Evolutionary conservation across 2,888 invertebrate species (phyloP), one percentile per base, ranked within the genome.

Genomic region (Electrophaes corylata): DNA sequence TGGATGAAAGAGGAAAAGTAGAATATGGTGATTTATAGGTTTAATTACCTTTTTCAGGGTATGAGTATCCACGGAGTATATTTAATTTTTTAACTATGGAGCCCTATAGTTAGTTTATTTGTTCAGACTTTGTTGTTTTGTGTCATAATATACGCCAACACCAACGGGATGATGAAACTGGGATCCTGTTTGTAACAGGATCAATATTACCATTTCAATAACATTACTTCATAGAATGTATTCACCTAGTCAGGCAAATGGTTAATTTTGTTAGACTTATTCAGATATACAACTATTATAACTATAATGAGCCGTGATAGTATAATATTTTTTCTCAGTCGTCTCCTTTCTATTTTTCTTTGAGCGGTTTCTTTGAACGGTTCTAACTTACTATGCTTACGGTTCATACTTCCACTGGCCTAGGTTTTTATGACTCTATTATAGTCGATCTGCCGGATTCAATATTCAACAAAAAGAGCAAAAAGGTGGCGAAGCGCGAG

Each of bases 391-490:
- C 6, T 23, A 23, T 31, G 37, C 31, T 18, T 39, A 48, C 48
- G 16, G 59, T 59, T 59, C 59, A 46, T 50, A 59, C 59, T 16
- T 11, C 3, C 11, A 26, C 10, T 2, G 8, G 3, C 8, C 23
- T 31, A 19, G 3, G 11, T 26, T 53, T 26, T 20, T 45, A 46
- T 19, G 5, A 29, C 50, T 54, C 54, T 16, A 75, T 73, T 68
- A 72, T 66, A 73, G 70, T 72, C 79, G 79, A 70, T 69, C 65
- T 70, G 20, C 41, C 10, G 71, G 82, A 85, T 89, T 89, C 85
- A 89, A 90, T 89, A 85, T 86, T 79, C 84, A 78, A 72, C 69
- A 84, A 87, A 87, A 81, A 83, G 78, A 80, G 75, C 61, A 83
- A 79, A 78, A 59, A 64, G 72, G 67, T 69, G 71, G 65, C 69